Base-by-base conservation (phyloP, 2,797 vertebrate genomes). In the Neosalanx taihuensis region DNA sequence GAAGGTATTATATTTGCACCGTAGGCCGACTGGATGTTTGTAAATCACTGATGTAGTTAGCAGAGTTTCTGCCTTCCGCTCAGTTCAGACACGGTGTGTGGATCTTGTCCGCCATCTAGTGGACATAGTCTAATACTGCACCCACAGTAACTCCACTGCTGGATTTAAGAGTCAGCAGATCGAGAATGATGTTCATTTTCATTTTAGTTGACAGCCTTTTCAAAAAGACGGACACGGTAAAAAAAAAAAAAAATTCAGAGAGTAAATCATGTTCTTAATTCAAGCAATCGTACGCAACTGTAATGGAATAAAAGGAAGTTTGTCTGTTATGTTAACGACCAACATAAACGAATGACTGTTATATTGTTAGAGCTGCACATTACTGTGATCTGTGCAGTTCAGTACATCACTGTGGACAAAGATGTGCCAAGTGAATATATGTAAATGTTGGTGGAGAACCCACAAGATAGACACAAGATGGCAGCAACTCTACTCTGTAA, bases 21-120 rank as follows among this genome's bases (percentile, higher is more conserved):
- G n/a, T n/a, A n/a, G n/a, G n/a, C n/a, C n/a, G n/a, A n/a, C n/a
- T n/a, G n/a, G n/a, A n/a, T n/a, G n/a, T n/a, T n/a, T n/a, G n/a
- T n/a, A n/a, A n/a, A n/a, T n/a, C n/a, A n/a, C n/a, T n/a, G n/a
- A n/a, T n/a, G n/a, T n/a, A n/a, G n/a, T n/a, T n/a, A n/a, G n/a
- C n/a, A n/a, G n/a, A n/a, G n/a, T n/a, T n/a, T n/a, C n/a, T n/a
- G n/a, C n/a, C n/a, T n/a, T 59, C 9, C 2, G 58, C 6, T 4
- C 12, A 26, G 6, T 7, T 57, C 6, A 57, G 23, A 58, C 9
- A 13, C 0, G 35, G n/a, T n/a, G n/a, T n/a, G 82, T 51, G 65
- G 72, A 72, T 33, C 49, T 72, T 68, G 64, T 13, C 1, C 17
- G 0, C 81, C 89, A 82, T 81, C 89, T 88, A 78, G 82, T 83